These are phyloP conservation scores for Nomada fucata DNA, from an alignment of 2,888 invertebrate species.

Conservation along the genomic window DNA sequence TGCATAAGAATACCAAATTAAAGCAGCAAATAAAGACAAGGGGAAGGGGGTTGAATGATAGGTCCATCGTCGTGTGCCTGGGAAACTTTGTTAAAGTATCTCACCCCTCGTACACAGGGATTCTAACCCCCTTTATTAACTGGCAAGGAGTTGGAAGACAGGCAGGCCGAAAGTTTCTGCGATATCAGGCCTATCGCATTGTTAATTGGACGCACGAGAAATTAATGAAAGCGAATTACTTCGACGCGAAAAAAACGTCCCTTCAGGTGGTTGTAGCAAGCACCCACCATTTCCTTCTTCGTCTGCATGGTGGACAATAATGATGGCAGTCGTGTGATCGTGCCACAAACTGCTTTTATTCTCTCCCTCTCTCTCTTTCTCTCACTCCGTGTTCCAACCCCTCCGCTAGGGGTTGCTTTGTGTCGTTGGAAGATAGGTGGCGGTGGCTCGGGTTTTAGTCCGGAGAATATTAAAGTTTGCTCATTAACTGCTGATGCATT, in stretches of 20 bases:
- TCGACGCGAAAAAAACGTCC: slow-evolving; percentile 34
- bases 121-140: slow-evolving; percentile 18
- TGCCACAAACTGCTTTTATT: not conserved
- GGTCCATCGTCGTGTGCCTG: not conserved
- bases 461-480: slow-evolving; percentile 79
- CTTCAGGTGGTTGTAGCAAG: slow-evolving; percentile 25
- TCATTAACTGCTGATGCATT: slow-evolving; percentile 79
- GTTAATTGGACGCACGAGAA: slow-evolving; percentile 57
- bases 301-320: slow-evolving; percentile 59
- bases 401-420: slow-evolving; percentile 45
- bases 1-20: too few relatives aligned
- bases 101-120: not conserved
- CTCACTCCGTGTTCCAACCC: not conserved
- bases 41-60: not conserved
- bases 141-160: not conserved
- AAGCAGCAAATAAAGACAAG: too few relatives aligned
- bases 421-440: slow-evolving; percentile 65
- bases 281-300: slow-evolving; percentile 39
- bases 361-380: too few relatives aligned
- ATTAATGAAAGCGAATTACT: slow-evolving; percentile 58
- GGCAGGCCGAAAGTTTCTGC: not conserved
- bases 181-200: not conserved
- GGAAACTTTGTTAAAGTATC: not conserved
- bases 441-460: slow-evolving; percentile 64
- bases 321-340: slow-evolving; percentile 65